Percentiles rank a stretch among this genome's conserved stretches.
Conservation (phyloP, 2,888 invertebrate genomes). For the Drosophila sordidula region DNA sequence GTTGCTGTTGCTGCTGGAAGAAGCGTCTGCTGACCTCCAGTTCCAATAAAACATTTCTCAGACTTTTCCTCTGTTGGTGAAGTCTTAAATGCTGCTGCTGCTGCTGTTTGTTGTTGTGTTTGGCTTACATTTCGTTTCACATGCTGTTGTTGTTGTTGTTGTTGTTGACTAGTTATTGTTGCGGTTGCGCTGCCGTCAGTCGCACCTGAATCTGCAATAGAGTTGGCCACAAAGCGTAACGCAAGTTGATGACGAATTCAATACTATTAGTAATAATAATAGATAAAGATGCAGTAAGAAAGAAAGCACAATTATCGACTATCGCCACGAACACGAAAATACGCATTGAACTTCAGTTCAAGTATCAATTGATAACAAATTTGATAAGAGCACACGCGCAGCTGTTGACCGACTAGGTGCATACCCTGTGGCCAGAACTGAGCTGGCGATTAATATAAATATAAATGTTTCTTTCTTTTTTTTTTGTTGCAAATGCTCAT, state of each 20-base stretch:
- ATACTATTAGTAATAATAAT: conserved; percentile 5
- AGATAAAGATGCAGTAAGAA: conserved; percentile 1
- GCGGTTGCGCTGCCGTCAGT: conserved; percentile 51
- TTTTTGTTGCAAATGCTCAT: too few species aligned
- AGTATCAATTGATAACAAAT: conserved; percentile 29
- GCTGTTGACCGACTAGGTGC: not conserved
- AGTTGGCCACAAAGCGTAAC: conserved; percentile 18
- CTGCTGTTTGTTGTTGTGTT: conserved; percentile 42
- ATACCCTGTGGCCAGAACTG: not conserved
- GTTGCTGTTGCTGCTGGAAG: conserved; percentile 42
- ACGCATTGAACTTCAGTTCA: conserved; percentile 4
- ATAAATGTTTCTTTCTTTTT: too few species aligned
- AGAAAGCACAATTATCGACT: not conserved
- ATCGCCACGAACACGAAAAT: conserved; percentile 3
- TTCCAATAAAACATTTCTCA: conserved; percentile 81
- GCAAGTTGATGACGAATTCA: conserved; percentile 19
- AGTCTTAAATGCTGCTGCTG: conserved; percentile 49
- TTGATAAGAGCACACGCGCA: conserved; percentile 20
- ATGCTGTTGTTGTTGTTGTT: conserved; percentile 38
- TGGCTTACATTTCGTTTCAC: conserved; percentile 67
- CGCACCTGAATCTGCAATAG: conserved; percentile 56
- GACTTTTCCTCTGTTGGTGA: conserved; percentile 77
- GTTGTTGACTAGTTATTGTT: conserved; percentile 65
- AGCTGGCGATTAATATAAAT: too few species aligned
- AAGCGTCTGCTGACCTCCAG: conserved; percentile 83